Percentiles rank a stretch among this genome's conserved stretches.
Evolutionary conservation across 2,888 invertebrate species (phyloP).

Genomic region (Hesperia comma): DNA sequence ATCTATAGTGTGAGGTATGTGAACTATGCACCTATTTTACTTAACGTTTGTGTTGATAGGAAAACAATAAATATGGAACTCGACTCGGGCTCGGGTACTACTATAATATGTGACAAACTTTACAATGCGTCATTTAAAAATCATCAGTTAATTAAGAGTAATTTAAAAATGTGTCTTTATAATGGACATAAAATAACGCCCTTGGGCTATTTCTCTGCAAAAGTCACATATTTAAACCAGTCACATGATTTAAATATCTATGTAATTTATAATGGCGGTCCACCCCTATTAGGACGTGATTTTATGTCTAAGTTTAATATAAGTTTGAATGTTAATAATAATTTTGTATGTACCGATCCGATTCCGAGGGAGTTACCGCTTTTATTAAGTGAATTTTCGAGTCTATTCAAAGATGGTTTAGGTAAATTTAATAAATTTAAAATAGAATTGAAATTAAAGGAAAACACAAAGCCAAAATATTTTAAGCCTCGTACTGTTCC

Average conservation of each 20-base stretch:
- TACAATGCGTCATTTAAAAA: constrained; percentile 2
- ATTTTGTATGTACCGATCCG: background rate
- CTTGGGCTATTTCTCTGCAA: constrained; percentile 11
- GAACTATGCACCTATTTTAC: constrained; percentile 4
- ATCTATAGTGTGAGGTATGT: constrained; percentile 29
- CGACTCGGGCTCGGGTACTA: constrained; percentile 14
- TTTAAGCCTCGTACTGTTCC: constrained; percentile 36
- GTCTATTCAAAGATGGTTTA: constrained; percentile 15
- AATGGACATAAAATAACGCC: constrained; percentile 44
- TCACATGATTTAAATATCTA: constrained; percentile 10
- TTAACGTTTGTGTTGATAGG: background rate
- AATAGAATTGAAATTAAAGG: constrained; percentile 29
- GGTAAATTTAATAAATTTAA: constrained; percentile 25
- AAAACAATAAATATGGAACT: too few species aligned
- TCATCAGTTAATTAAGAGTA: constrained; percentile 4
- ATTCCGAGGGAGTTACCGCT: background rate
- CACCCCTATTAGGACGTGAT: constrained; percentile 23
- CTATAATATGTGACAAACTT: constrained; percentile 1
- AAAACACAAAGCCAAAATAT: constrained; percentile 28
- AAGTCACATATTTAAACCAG: constrained; percentile 3
- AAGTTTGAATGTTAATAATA: constrained; percentile 13
- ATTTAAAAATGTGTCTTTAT: constrained; percentile 44
- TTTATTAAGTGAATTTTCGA: constrained; percentile 11
- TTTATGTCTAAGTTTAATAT: constrained; percentile 26
- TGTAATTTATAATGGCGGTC: constrained; percentile 18